Percentiles rank a stretch among this genome's conserved stretches.
Evolutionary conservation across 2,797 vertebrate genomes (phyloP).

Genomic region (Bucorvus abyssinicus): DNA sequence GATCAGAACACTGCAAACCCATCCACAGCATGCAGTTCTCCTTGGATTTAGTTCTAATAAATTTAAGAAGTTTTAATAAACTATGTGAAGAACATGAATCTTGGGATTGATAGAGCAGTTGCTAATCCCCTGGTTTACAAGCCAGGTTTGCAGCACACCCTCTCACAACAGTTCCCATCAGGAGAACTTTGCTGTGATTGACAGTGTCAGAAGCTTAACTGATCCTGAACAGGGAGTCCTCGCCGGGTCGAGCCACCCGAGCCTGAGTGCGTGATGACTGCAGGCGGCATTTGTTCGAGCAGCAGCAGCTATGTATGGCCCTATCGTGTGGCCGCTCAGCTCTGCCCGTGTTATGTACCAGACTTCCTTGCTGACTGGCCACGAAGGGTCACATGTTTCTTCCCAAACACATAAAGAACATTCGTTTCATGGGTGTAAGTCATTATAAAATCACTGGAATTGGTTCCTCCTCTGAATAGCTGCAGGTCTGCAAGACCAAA

Average conservation of each 20-base stretch:
- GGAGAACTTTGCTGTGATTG: neutral
- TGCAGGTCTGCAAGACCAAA: neutral
- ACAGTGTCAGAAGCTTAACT: constrained; percentile 44
- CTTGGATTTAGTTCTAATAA: neutral
- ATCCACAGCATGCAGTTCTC: neutral
- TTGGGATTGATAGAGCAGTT: neutral
- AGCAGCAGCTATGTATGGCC: neutral
- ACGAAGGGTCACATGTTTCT: accelerated
- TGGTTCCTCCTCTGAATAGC: neutral
- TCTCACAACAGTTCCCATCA: neutral
- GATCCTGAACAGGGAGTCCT: constrained; percentile 35
- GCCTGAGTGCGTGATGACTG: neutral
- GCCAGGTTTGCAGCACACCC: neutral
- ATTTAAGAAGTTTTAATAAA: neutral
- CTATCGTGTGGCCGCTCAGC: neutral
- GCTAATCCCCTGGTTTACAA: neutral
- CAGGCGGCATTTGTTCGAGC: neutral
- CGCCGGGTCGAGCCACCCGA: neutral
- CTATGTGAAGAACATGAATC: neutral
- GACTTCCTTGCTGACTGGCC: neutral
- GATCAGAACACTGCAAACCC: neutral
- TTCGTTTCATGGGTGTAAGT: accelerated
- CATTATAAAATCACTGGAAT: neutral
- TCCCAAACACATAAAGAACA: neutral
- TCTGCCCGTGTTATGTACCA: neutral